Evolutionary conservation across 2,113 vertebrate genomes (phyloP), one percentile per base, ranked within the genome.

Genomic region (Macquaria ambigua): DNA sequence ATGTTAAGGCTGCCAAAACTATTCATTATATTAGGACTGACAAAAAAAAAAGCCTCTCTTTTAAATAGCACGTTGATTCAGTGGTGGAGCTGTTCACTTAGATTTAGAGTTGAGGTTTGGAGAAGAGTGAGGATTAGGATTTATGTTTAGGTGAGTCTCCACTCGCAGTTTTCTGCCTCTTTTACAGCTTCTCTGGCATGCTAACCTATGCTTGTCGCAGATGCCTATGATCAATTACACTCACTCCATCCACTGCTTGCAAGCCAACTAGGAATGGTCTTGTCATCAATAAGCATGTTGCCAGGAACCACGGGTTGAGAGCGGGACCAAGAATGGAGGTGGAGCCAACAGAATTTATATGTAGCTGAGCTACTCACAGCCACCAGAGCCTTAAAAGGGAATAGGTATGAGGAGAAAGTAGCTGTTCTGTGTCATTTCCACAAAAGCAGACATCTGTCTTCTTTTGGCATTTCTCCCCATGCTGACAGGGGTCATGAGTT

Each of bases 351-450:
- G 81, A 89, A 92, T 88, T 90, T 87, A 86, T 89, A 86, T 87
- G 77, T 79, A 86, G 79, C 82, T 56, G 81, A 88, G 80, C 88
- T 74, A 25, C 55, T 81, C 72, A 11, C 78, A 53, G 85, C 67
- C 86, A 93, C 95, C 92, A 87, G 89, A 89, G 69, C 93, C 93
- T 90, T 93, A 66, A 84, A 96, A 95, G 84, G 95, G 77, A 93
- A 91, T 31, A 88, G 87, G 89, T 87, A 86, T 73, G 81, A 83
- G 75, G 83, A 78, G 87, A 88, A 92, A 90, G 88, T 87, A 87
- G 83, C 87, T 92, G 84, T 72, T 81, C 81, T 90, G 34, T 92
- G 91, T 90, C 74, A 86, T 89, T 92, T 83, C 64, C 89, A 88
- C 89, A 78, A 91, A 91, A 77, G 86, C 88, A 89, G 67, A 50